phyloP scores from a whole-genome alignment of 92 coral and sea anemone species.

The Porites lobata region DNA sequence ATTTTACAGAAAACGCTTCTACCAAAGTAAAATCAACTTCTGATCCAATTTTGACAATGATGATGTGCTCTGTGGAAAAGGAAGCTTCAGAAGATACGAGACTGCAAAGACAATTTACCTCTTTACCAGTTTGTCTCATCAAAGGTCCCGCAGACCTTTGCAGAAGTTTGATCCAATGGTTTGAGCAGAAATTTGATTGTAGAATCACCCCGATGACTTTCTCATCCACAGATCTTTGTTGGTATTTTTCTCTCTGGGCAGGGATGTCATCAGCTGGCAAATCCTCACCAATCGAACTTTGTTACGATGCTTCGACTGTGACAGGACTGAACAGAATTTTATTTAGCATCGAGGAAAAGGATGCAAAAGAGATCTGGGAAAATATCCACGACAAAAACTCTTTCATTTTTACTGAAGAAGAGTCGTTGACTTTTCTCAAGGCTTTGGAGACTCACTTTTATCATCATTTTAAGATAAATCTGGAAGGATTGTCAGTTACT shows the following conservation, averaged over 20 bases:
- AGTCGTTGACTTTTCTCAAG: conserved; percentile 79
- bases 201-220: conserved; percentile 77
- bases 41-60: conserved; percentile 57
- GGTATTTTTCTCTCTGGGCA: conserved; percentile 95
- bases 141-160: conserved; percentile 79
- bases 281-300: conserved; percentile 75
- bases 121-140: conserved; percentile 86
- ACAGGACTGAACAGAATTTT: conserved; percentile 75
- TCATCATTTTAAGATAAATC: conserved; percentile 87
- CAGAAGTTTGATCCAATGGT: conserved; percentile 72
- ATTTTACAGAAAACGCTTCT: not conserved
- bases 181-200: conserved; percentile 88
- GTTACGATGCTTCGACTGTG: conserved; percentile 77
- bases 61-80: conserved; percentile 81
- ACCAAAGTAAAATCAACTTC: not conserved
- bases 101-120: conserved; percentile 53
- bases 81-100: conserved; percentile 48
- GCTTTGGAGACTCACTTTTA: conserved; percentile 90
- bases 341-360: conserved; percentile 76
- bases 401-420: conserved; percentile 82
- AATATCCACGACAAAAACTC: conserved; percentile 69
- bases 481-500: conserved; percentile 72
- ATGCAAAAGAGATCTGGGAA: conserved; percentile 86
- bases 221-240: conserved; percentile 85
- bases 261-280: conserved; percentile 68